Conservation (phyloP, 2,888 invertebrate species). For the Acanthococcus lagerstroemiae region DNA sequence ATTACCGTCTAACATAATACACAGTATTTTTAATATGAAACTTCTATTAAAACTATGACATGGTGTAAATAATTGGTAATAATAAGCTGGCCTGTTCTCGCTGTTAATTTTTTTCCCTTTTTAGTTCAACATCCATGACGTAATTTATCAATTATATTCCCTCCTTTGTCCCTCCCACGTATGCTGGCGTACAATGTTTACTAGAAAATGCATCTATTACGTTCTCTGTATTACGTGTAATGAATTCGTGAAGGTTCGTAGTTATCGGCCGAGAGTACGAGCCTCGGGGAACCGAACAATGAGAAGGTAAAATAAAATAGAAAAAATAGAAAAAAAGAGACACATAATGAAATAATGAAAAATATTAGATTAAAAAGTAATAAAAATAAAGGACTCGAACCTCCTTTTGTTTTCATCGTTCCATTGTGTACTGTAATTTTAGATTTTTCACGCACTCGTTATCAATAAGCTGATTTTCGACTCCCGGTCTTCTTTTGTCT, state of each 20-base stretch:
- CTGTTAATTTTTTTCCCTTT: constrained; percentile 29
- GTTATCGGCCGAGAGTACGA: constrained; percentile 25
- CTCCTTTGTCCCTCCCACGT: constrained; percentile 29
- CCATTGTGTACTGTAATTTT: constrained; percentile 20
- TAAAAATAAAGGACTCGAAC: constrained; percentile 18
- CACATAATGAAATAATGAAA: constrained; percentile 27
- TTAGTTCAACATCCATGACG: constrained; percentile 31
- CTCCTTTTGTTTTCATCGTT: constrained; percentile 23
- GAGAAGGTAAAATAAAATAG: constrained; percentile 5
- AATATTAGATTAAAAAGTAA: constrained; percentile 28
- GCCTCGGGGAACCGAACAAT: constrained; percentile 20
- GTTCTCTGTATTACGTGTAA: constrained; percentile 25
- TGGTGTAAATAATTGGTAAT: constrained; percentile 32
- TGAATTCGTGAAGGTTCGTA: constrained; percentile 27
- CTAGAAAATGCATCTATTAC: constrained; percentile 30
- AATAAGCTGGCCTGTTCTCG: constrained; percentile 27
- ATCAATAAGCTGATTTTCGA: background rate
- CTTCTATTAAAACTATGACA: constrained; percentile 32
- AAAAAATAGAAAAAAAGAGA: constrained; percentile 16
- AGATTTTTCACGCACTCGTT: constrained; percentile 25
- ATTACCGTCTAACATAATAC: constrained; percentile 26
- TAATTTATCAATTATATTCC: constrained; percentile 31
- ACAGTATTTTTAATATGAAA: constrained; percentile 27
- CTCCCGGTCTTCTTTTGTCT: background rate
- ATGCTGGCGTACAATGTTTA: constrained; percentile 27